These are phyloP conservation scores for Hoplodrina blanda DNA, from an alignment of 2,888 invertebrate genomes.

Conservation along the genomic window DNA sequence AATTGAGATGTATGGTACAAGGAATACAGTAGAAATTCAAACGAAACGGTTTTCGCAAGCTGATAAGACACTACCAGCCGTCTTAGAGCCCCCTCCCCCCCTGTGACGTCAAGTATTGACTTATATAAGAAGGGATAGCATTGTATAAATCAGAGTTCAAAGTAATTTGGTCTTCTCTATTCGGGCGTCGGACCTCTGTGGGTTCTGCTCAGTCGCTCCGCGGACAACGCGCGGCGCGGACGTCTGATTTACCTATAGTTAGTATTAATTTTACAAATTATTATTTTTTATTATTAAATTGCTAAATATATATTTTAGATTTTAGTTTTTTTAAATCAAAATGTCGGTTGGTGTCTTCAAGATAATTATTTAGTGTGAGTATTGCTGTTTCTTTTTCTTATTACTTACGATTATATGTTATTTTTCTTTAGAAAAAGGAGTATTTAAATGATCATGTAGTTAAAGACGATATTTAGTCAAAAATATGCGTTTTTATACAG, in stretches of 20 bases:
- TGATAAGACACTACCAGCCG: constrained; percentile 75
- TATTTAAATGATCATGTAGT: too few species aligned
- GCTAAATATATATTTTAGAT: constrained; percentile 48
- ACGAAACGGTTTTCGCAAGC: constrained; percentile 40
- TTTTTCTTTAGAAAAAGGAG: too few species aligned
- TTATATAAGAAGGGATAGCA: constrained; percentile 71
- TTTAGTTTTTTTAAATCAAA: constrained; percentile 38
- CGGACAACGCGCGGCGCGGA: constrained; percentile 64
- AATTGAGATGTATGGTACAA: neutral
- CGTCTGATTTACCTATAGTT: constrained; percentile 53
- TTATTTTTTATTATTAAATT: constrained; percentile 42
- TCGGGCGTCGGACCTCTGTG: constrained; percentile 63
- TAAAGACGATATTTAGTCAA: too few species aligned
- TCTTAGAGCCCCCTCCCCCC: constrained; percentile 68
- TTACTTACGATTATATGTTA: too few species aligned
- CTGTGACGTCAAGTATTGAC: constrained; percentile 58
- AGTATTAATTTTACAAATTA: constrained; percentile 50
- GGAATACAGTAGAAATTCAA: constrained; percentile 38
- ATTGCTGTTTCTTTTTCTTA: constrained; percentile 36
- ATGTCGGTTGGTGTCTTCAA: constrained; percentile 68
- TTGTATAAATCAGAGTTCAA: constrained; percentile 74
- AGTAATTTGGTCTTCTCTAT: constrained; percentile 71
- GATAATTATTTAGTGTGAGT: constrained; percentile 78
- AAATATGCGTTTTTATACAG: too few species aligned
- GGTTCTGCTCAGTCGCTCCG: constrained; percentile 76